Evolutionary conservation across 2,888 invertebrate genomes (phyloP), one percentile per base, ranked within the genome.

Genomic region (Tinea semifulvella): DNA sequence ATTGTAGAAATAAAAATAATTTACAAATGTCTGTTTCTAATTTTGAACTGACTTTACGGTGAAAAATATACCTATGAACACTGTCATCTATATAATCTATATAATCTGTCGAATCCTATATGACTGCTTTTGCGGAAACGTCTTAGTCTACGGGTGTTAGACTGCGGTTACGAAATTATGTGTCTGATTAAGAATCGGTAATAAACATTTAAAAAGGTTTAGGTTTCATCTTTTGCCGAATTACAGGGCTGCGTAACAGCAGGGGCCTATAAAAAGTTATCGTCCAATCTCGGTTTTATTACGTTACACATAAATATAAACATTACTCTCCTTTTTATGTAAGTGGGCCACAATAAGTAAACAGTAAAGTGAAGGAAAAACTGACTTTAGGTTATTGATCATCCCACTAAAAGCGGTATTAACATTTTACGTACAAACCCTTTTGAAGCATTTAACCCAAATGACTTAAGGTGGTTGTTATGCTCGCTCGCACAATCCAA

Each of bases 241-340:
- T 55, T 54, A 56, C 53, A 55, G 55, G 56, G 55, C 52, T 58
- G 56, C 58, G 62, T 27, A 65, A 66, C 60, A 56, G 63, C 60
- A 58, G 61, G 60, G 61, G 54, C 56, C 57, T 59, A 57, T 68
- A 68, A 66, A 70, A 64, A 47, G 62, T 64, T 58, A 65, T 61
- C 52, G 60, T 60, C 60, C 68, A 66, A 69, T 69, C 65, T 60
- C 56, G 47, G 57, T 67, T 43, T 70, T 68, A 70, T 55, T 55
- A 57, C 58, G 28, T 43, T 18, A 43, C 18, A 16, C 26, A 28
- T 43, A 43, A 36, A 36, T 36, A 36, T 36, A 42, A 26, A 16
- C 42, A 42, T 42, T 42, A 42, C 42, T 42, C 26, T 42, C 42
- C 13, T 25, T 19, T 42, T 42, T 40, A 40, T 42, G 42, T 26